Base-by-base conservation (phyloP, 2,113 vertebrate genomes). In the Microtus richardsoni region DNA sequence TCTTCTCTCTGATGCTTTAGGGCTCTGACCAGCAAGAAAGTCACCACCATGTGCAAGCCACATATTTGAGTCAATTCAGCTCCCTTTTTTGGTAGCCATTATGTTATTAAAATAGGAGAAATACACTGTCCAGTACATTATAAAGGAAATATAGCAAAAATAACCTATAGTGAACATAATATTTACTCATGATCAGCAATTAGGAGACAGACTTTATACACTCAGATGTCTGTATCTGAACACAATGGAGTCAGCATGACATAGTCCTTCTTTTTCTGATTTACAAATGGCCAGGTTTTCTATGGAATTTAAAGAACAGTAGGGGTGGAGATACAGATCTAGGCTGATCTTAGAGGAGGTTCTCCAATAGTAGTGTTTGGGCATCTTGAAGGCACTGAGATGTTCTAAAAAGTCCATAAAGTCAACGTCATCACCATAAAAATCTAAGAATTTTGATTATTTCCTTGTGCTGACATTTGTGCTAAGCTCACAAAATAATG, bases 251-350 rank as follows among this genome's bases (percentile, higher is more conserved):
- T 64, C 66, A 47, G 64, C 47, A n/a, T 49, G 64, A 36, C 10
- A 58, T 64, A 47, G 19, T 95, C 85, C 85, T 77, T 47, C 22
- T 89, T 92, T 12, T 49, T 75, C 41, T 85, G 52, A 94, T 52
- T 5, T 3, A 21, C 0, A 7, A 96, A 85, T 71, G 39, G 49
- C 89, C 94, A 28, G n/a, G 52, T 70, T 95, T 95, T 78, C 74
- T 22, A 41, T 11, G 41, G 47, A 97, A 98, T 98, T 94, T 0
- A 88, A 88, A 77, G 87, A 89, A 91, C 14, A 58, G 8, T 74
- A 19, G 54, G 19, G 10, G 5, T 30, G 6, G 26, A 77, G 5
- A 19, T 62, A 2, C 3, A 58, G 49, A 26, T 60, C 49, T 88
- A 95, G 64, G 89, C 26, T 0, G 78, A 2, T 80, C 71, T 96